A percentile compares a stretch with the other conserved stretches of the same genome.
These are phyloP conservation scores for Steinernema hermaphroditum DNA, from an alignment of 2,888 invertebrate genomes.

Conservation along the genomic window DNA sequence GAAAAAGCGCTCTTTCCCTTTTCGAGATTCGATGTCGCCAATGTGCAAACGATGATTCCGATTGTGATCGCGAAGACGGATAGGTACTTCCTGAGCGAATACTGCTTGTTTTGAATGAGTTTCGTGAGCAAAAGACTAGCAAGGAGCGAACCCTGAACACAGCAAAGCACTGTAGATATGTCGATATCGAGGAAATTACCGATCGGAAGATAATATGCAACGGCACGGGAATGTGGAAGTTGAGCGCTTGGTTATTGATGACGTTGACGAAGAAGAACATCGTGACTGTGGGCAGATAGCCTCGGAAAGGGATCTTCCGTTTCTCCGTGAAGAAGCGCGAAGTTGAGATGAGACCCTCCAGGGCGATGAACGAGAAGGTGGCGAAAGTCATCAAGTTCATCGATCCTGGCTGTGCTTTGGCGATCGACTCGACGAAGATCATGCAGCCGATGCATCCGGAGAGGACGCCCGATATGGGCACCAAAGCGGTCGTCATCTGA, in stretches of 20 bases:
- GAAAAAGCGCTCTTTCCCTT: conserved; percentile 20
- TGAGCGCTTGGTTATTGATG: conserved; percentile 86
- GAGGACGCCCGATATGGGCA: conserved; percentile 44
- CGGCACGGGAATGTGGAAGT: conserved; percentile 95
- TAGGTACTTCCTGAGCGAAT: conserved; percentile 78
- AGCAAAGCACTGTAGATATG: not conserved
- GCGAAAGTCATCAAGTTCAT: conserved; percentile 93
- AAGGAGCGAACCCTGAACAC: conserved; percentile 85
- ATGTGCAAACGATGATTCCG: conserved; percentile 89
- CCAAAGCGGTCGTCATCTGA: conserved; percentile 30
- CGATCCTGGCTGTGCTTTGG: conserved; percentile 80
- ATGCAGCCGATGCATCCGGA: conserved; percentile 66
- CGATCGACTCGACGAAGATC: conserved; percentile 65
- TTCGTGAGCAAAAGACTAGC: conserved; percentile 95
- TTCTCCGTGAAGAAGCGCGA: conserved; percentile 79
- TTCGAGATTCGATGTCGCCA: conserved; percentile 70
- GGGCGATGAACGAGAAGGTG: conserved; percentile 87
- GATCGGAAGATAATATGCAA: conserved; percentile 97
- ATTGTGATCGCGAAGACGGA: conserved; percentile 88
- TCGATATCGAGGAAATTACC: conserved; percentile 71
- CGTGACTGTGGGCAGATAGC: conserved; percentile 80
- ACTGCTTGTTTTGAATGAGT: conserved; percentile 80
- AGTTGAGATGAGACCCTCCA: conserved; percentile 82
- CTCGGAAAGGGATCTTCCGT: conserved; percentile 73
- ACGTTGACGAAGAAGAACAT: conserved; percentile 90